Evolutionary conservation across 2,113 vertebrate genomes (phyloP), one percentile per base, ranked within the genome.

Genomic region (Zosterops japonicus): DNA sequence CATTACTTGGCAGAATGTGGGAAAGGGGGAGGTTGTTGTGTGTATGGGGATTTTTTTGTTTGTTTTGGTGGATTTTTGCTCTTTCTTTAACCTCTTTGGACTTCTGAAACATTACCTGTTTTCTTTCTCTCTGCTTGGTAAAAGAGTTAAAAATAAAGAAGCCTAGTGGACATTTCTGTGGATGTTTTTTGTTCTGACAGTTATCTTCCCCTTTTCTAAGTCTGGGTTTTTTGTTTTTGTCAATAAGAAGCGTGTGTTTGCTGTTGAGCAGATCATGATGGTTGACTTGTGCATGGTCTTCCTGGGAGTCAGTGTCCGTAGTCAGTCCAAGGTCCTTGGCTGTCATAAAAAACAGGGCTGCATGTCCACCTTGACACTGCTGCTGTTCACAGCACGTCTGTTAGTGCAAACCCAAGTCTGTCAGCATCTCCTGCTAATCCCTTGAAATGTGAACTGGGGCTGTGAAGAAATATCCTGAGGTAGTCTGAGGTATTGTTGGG

Each of bases 31-130:
- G 27, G 8, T 55, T 18, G 18, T 75, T 86, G 8, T 81, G 35
- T 10, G 0, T 28, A 7, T 27, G n/a, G 22, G 7, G 16, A 0
- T 0, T 20, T 47, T 77, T 77, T 59, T 6, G 5, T 68, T 79
- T 47, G 16, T 11, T 71, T 49, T 61, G 18, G 12, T 27, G 35
- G 4, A 1, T 2, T 29, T 53, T 44, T 41, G n/a, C 2, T 33
- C 39, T 68, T 80, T 61, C 39, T 64, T 64, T 69, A 80, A 72
- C 46, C 31, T 76, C 41, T 80, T 83, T 44, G 59, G n/a, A 33
- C 47, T 74, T 47, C 46, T 80, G 53, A 65, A 83, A 42, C 25
- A 1, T 3, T 72, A 46, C n/a, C 35, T 72, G 5, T 88, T 57
- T 65, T 79, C n/a, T 53, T 65, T 79, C n/a, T 65, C 17, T 71